Evolutionary conservation across 2,888 invertebrate genomes (phyloP), one percentile per base, ranked within the genome.

Genomic region (Spilarctia lutea): DNA sequence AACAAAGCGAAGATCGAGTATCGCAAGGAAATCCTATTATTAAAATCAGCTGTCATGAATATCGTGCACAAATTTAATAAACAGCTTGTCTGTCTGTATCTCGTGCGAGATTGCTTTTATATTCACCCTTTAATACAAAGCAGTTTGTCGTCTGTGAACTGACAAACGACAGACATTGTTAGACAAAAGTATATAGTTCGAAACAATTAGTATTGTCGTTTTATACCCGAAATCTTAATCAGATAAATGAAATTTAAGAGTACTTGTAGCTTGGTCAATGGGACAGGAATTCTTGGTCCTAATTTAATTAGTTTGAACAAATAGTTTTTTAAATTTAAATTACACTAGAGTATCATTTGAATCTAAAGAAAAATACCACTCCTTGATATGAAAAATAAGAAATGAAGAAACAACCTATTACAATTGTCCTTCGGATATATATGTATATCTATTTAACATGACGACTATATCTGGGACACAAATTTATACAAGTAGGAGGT

Each of bases 71-170:
- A 81, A 84, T 91, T 82, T 85, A 84, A 83, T 84, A 83, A 82
- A 74, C 75, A 83, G 80, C 83, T 85, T 80, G 81, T 45, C 74
- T 79, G 75, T 82, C 84, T 91, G 89, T 90, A 90, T 85, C 91
- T 90, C 90, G 83, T 89, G 85, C 77, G 87, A 89, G 87, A 94
- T 94, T 93, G 93, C 91, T 89, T 91, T 92, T 87, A 86, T 65
- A 81, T 82, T 81, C 82, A 85, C 87, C 63, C 85, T 87, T 85
- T 80, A 82, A 86, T 72, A 63, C 70, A 68, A 35, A 67, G 13
- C 60, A 48, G 42, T n/a, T 63, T 67, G 33, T 33, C 73, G 68
- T 67, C n/a, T 71, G 11, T 45, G 18, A 42, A 11, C 70, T 70
- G 60, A 63, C 60, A 70, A 27, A 70, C 30, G 20, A 27, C 27